A percentile compares a stretch with the other conserved stretches of the same genome.
These are phyloP conservation scores for Sesamia nonagrioides DNA, from an alignment of 1,140 invertebrate species.

Conservation along the genomic window DNA sequence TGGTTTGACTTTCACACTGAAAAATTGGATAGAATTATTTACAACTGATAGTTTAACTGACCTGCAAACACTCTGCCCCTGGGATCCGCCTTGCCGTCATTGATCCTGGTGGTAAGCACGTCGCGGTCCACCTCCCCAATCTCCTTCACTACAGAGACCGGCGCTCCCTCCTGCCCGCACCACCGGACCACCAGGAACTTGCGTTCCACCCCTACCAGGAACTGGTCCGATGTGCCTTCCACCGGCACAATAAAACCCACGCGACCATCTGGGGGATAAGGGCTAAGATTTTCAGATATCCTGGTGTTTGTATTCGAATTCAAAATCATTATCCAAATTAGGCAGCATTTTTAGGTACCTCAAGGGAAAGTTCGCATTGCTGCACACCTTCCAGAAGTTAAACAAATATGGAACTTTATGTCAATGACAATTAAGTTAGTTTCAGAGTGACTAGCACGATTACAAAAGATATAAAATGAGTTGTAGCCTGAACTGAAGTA, in stretches of 20 bases:
- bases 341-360: no score
- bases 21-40: not conserved
- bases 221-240: slow-evolving; percentile 88
- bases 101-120: slow-evolving; percentile 90
- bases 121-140: slow-evolving; percentile 89
- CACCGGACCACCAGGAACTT: slow-evolving; percentile 91
- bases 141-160: slow-evolving; percentile 83
- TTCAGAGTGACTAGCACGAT: no score
- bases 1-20: no score
- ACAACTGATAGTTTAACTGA: slow-evolving; percentile 60
- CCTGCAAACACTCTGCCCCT: slow-evolving; percentile 93
- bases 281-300: not conserved
- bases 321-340: no score
- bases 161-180: slow-evolving; percentile 88
- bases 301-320: no score
- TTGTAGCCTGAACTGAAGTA: no score
- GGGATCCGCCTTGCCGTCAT: slow-evolving; percentile 96
- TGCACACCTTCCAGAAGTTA: no score
- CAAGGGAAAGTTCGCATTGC: no score
- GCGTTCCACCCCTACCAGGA: slow-evolving; percentile 90
- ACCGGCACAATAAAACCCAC: slow-evolving; percentile 91
- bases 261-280: slow-evolving; percentile 63
- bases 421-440: no score
- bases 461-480: no score
- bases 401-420: no score